Percentiles rank a stretch among this genome's conserved stretches.
Conservation (phyloP, 2,888 invertebrate genomes). For the Doris montereyensis region DNA sequence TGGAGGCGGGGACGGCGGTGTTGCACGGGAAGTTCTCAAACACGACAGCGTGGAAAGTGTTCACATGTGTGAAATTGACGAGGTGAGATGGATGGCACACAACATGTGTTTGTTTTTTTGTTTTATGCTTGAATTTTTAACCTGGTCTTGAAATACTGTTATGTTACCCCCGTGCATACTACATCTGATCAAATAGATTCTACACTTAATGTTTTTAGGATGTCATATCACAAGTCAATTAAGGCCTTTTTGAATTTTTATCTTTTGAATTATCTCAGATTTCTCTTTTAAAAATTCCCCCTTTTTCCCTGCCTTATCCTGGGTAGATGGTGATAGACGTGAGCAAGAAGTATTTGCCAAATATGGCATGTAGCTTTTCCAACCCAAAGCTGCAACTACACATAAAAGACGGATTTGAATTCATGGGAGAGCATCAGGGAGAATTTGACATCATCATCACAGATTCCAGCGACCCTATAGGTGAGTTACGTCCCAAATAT, state of each 20-base stretch:
- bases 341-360: conserved; percentile 89
- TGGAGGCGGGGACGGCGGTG: conserved; percentile 98
- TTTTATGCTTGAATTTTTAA: too few relatives aligned
- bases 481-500: too few relatives aligned
- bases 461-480: conserved; percentile 97
- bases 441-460: conserved; percentile 98
- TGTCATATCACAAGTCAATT: too few relatives aligned
- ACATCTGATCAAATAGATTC: too few relatives aligned
- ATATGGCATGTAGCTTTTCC: conserved; percentile 90
- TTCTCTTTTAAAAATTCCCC: background rate
- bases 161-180: too few relatives aligned
- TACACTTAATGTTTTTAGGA: too few relatives aligned
- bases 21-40: conserved; percentile 94
- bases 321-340: conserved; percentile 85
- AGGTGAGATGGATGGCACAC: too few relatives aligned
- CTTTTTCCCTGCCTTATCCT: background rate
- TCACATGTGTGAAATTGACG: conserved; percentile 95
- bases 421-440: conserved; percentile 85
- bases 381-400: conserved; percentile 87
- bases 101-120: too few relatives aligned
- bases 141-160: too few relatives aligned
- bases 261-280: too few relatives aligned
- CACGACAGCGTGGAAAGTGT: conserved; percentile 90
- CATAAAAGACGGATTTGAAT: conserved; percentile 95
- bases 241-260: too few relatives aligned